phyloP scores from a whole-genome alignment of 2,113 vertebrate genomes.

The Crotalus tigris region DNA sequence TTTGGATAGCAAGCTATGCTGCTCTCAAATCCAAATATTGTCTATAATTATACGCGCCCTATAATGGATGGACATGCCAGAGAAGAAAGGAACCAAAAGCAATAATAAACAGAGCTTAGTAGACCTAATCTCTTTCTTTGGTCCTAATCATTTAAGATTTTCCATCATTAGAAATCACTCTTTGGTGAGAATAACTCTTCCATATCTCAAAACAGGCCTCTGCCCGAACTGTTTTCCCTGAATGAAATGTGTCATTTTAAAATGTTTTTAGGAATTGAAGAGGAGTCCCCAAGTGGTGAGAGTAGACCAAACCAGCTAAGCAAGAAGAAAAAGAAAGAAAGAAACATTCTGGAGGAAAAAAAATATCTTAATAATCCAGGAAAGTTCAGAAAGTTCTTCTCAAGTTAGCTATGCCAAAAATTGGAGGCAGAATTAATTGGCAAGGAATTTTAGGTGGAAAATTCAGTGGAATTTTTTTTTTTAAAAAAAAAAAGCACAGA shows the following conservation, averaged over 20 bases:
- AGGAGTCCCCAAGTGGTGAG: background rate
- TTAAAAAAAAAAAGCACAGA: background rate
- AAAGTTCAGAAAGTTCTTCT: constrained; percentile 13
- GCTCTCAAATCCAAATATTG: no score
- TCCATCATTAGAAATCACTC: background rate
- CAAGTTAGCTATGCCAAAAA: background rate
- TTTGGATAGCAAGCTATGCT: no score
- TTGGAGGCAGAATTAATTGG: constrained; percentile 28
- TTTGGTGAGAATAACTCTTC: background rate
- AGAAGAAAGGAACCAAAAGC: background rate
- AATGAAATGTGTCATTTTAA: background rate
- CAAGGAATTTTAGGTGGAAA: constrained; percentile 38
- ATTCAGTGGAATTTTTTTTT: constrained; percentile 1
- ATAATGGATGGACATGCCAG: background rate
- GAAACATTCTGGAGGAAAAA: rapidly evolving
- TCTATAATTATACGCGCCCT: background rate
- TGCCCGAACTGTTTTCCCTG: background rate
- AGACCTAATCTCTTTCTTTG: background rate
- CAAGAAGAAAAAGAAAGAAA: background rate
- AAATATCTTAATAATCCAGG: background rate
- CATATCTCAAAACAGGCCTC: background rate
- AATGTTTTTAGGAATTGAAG: background rate
- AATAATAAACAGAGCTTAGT: background rate
- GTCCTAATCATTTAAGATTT: background rate
- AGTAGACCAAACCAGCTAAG: background rate